These are phyloP conservation scores for Noctilio leporinus DNA, from an alignment of 2,113 vertebrate genomes.

Conservation along the genomic window DNA sequence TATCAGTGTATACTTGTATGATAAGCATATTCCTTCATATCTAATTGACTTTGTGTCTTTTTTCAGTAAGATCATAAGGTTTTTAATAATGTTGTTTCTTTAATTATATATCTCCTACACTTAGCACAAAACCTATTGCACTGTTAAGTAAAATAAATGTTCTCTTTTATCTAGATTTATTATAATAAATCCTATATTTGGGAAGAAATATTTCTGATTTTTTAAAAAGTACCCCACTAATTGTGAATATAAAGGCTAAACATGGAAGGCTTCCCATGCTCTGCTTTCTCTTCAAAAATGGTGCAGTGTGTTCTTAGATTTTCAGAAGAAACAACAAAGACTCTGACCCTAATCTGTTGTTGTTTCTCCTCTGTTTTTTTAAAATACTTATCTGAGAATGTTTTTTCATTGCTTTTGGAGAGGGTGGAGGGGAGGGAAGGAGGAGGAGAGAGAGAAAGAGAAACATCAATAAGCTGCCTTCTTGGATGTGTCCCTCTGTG, in stretches of 20 bases:
- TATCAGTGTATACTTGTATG: not conserved
- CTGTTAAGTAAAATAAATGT: not conserved
- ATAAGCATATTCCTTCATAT: not conserved
- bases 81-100: not conserved
- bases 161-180: not conserved
- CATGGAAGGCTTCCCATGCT: accelerated
- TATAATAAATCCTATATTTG: not conserved
- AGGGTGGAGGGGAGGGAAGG: too few species aligned
- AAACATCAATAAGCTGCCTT: too few species aligned
- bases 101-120: not conserved
- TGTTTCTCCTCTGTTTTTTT: not conserved
- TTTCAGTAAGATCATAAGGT: not conserved
- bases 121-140: not conserved
- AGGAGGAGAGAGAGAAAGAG: too few species aligned
- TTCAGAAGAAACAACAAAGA: not conserved
- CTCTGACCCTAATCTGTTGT: not conserved
- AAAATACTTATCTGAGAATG: not conserved
- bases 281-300: not conserved
- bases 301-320: not conserved
- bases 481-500: too few species aligned
- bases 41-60: not conserved
- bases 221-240: not conserved
- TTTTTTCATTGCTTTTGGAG: too few species aligned
- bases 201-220: not conserved
- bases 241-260: not conserved